phyloP scores from a whole-genome alignment of 1,140 invertebrate genomes.

The Acyrthosiphon pisum region DNA sequence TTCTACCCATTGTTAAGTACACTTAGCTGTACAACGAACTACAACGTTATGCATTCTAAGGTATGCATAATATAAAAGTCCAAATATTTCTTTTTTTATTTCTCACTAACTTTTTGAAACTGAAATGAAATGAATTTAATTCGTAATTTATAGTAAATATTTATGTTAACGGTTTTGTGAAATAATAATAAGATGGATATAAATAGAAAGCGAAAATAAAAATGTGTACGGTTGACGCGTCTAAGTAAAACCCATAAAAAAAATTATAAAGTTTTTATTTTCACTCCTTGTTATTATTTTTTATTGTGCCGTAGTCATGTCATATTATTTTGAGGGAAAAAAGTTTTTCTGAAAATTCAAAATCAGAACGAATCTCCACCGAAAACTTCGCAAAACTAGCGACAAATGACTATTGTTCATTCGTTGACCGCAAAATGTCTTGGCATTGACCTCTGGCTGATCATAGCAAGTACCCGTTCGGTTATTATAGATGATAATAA shows the following conservation, averaged over 20 bases:
- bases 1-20: background rate
- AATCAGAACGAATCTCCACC: background rate
- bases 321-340: background rate
- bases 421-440: background rate
- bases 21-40: background rate
- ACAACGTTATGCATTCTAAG: background rate
- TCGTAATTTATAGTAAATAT: background rate
- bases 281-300: background rate
- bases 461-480: background rate
- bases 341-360: background rate
- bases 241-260: background rate
- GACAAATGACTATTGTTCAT: background rate
- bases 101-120: background rate
- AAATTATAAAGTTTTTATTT: slow-evolving; percentile 1
- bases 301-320: background rate
- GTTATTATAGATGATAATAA: background rate
- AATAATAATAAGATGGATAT: background rate
- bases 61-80: background rate
- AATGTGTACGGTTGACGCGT: background rate
- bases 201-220: background rate
- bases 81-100: background rate
- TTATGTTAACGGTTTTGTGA: background rate
- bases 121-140: background rate
- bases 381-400: background rate
- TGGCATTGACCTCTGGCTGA: too few relatives aligned